Evolutionary conservation across 2,797 vertebrate genomes (phyloP).

Genomic region (Acanthornis magna): DNA sequence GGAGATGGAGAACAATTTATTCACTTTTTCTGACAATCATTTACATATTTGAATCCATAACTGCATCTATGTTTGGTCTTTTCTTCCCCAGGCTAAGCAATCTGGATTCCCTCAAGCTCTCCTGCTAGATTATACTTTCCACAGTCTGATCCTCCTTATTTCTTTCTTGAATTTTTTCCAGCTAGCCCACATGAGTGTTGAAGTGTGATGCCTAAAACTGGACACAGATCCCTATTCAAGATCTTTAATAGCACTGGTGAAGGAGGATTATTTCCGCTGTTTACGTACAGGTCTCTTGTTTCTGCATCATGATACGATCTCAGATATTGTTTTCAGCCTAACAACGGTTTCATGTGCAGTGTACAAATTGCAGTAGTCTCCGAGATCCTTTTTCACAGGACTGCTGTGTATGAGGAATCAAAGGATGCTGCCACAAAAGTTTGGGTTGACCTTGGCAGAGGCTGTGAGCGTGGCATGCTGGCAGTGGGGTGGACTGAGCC

Average conservation of each 20-base stretch:
- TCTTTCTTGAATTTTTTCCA: conserved; percentile 30
- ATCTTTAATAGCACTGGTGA: not conserved
- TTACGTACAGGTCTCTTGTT: not conserved
- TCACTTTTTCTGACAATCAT: not conserved
- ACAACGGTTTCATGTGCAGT: not conserved
- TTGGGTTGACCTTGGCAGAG: not conserved
- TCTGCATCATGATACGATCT: not conserved
- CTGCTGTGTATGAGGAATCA: not conserved
- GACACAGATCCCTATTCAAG: not conserved
- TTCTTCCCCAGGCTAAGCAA: not conserved
- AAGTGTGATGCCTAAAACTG: conserved; percentile 23
- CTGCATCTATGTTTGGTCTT: not conserved
- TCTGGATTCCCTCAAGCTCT: not conserved
- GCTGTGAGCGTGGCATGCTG: accelerated
- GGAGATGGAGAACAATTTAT: not conserved
- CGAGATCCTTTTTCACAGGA: not conserved
- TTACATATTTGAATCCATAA: not conserved
- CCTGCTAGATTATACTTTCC: not conserved
- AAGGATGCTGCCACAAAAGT: not conserved
- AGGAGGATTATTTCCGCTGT: conserved; percentile 34
- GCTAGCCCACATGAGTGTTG: not conserved
- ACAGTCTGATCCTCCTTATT: conserved; percentile 31
- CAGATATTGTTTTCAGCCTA: not conserved
- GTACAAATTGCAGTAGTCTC: not conserved
- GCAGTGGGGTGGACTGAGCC: not conserved